Base-by-base conservation (phyloP, 2,888 invertebrate genomes). In the Siphlonurus alternatus region DNA sequence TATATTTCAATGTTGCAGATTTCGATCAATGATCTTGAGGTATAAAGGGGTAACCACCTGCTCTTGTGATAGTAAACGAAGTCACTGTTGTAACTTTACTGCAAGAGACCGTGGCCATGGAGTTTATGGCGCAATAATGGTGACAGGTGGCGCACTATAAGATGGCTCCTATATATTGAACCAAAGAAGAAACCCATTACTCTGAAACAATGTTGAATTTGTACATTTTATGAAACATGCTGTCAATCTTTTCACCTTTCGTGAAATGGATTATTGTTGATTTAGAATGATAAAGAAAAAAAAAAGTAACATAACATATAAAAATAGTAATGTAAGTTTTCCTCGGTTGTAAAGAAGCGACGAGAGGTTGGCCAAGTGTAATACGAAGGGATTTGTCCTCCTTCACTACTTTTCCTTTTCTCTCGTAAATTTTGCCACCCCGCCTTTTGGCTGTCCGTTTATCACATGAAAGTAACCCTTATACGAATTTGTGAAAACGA, bases 361-460 rank as follows among this genome's bases (percentile, higher is more conserved):
- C 5, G 38, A 38, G 15, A 38, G 5, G 38, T 38, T 10, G 38
- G n/a, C n/a, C n/a, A 10, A 10, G 38, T 38, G 38, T 38, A 10
- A 38, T 38, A 38, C 15, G 38, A 38, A 38, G 38, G 38, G 38
- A 38, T 38, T 38, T 38, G 38, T 38, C 38, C 38, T 38, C 15
- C 5, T 15, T 38, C 7, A 5, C 38, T 38, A 5, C 7, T 38
- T 38, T 38, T 38, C 15, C 38, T 38, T 38, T 38, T 38, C 38
- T 38, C 38, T 38, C 38, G 56, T 56, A 56, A 56, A 56, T 56
- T 56, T 56, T 22, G 20, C 22, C 56, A 56, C 56, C 22, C 56
- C 56, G n/a, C 56, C 56, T 56, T n/a, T 56, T 56, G n/a, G 56
- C n/a, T 56, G 56, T 56, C 56, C 56, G 56, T 56, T 56, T 56